Evolutionary conservation across 2,113 vertebrate species (phyloP).

Genomic region (Leucoraja erinaceus): DNA sequence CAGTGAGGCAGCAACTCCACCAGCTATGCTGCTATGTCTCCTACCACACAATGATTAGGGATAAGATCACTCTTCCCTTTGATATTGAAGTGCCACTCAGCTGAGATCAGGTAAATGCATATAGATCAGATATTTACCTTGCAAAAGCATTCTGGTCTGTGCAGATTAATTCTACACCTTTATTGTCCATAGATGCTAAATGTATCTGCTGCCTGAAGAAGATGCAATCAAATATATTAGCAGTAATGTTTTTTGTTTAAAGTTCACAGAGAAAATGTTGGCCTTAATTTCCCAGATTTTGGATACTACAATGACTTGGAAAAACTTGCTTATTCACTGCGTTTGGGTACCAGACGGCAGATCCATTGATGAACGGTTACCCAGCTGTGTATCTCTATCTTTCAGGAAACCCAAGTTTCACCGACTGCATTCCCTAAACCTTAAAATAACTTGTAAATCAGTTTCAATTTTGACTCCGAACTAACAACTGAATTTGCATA

Average conservation of each 20-base stretch:
- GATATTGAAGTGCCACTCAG: not conserved
- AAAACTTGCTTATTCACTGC: slow-evolving; percentile 3
- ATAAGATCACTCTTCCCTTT: not conserved
- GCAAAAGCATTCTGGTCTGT: not conserved
- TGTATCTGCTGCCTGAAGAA: not conserved
- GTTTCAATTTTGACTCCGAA: not conserved
- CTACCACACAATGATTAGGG: not conserved
- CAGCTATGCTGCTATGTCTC: too few species aligned
- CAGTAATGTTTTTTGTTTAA: not conserved
- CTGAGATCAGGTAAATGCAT: not conserved
- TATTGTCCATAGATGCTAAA: not conserved
- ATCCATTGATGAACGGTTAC: not conserved
- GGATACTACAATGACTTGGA: not conserved
- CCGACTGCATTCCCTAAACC: not conserved
- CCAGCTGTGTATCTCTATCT: not conserved
- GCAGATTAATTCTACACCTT: not conserved
- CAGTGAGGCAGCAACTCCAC: too few species aligned
- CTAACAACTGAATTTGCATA: not conserved
- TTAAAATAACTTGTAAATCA: slow-evolving; percentile 31
- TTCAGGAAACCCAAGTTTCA: slow-evolving; percentile 9
- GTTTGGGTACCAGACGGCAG: not conserved
- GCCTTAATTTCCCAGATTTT: not conserved
- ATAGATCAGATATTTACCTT: not conserved
- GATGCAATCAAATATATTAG: not conserved
- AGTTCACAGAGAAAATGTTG: not conserved